Evolutionary conservation across 2,797 vertebrate species (phyloP).

Genomic region (Bradypus variegatus): DNA sequence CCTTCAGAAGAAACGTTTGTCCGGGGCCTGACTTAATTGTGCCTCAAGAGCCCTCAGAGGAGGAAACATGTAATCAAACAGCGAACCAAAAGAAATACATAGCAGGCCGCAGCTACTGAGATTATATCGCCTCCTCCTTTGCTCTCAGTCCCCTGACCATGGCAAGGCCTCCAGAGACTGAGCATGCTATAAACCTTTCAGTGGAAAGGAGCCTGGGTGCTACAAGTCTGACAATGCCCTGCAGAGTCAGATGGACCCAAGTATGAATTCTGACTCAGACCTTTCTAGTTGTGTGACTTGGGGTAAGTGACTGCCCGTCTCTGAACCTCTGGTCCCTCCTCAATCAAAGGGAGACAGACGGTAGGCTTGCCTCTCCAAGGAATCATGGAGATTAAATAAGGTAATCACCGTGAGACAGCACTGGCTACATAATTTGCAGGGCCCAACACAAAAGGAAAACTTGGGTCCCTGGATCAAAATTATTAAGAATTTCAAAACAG

Average conservation of each 20-base stretch:
- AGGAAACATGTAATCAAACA: background rate
- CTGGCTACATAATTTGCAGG: background rate
- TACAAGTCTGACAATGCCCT: background rate
- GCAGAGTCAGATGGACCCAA: background rate
- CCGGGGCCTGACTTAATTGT: background rate
- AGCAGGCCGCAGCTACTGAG: no score
- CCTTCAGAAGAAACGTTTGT: background rate
- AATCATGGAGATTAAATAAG: background rate
- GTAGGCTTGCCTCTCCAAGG: background rate
- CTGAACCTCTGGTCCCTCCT: background rate
- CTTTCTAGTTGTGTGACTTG: background rate
- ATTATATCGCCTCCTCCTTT: background rate
- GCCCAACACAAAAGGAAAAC: background rate
- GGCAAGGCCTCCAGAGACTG: background rate
- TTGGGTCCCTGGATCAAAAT: background rate
- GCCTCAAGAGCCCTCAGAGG: background rate
- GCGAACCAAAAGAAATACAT: background rate
- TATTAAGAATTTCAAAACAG: background rate
- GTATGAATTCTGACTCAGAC: background rate
- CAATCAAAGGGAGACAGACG: background rate
- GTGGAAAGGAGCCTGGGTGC: background rate
- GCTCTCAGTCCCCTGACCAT: background rate
- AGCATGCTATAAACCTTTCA: background rate
- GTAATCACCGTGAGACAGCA: background rate
- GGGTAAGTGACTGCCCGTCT: background rate